Base-by-base conservation (phyloP, 2,797 vertebrate genomes). In the Poecilia picta region DNA sequence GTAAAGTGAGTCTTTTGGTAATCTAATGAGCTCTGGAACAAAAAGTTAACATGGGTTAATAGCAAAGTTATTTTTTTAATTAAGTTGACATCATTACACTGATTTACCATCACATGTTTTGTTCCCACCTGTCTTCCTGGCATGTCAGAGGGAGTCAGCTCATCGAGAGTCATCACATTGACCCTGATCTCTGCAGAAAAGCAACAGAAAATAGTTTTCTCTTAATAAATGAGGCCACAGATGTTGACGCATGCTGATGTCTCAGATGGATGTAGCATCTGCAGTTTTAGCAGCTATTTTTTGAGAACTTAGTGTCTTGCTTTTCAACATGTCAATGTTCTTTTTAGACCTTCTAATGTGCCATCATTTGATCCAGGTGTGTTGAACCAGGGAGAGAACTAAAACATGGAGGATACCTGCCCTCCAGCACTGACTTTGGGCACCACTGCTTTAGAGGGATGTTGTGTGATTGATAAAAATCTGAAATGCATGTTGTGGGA, bases 111-210 rank as follows among this genome's bases (percentile, higher is more conserved):
- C 46, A 10, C 2, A 6, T 39, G 25, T 41, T 74, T 75, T 46
- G 36, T 68, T 62, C 74, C 94, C 47, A 94, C 94, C 92, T 92
- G 25, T 25, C 88, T 70, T 77, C 25, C 72, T 72, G 70, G 20
- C 1, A 10, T 4, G 68, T 88, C 85, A 57, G 81, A 78, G 25
- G 96, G 93, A 13, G 78, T 89, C 77, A 99, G 78, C 39, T 98
- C 96, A 8, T 98, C 97, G 15, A 99, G 89, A 23, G 95, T 96
- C 91, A 97, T 89, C 72, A 98, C 77, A 55, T 98, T 98, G 18
- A 96, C 81, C 85, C 93, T 95, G 87, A 98, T 98, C 73, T 95
- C 97, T 98, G 94, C 55, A 82, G 74, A 7, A 76, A 70, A 0
- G 86, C 1, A 53, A 55, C 53, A 55, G 25, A 55, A 55, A 64